Percentiles rank a stretch among this genome's conserved stretches.
Evolutionary conservation across 2,797 vertebrate species (phyloP).

Genomic region (Schizopygopsis pylzovi): DNA sequence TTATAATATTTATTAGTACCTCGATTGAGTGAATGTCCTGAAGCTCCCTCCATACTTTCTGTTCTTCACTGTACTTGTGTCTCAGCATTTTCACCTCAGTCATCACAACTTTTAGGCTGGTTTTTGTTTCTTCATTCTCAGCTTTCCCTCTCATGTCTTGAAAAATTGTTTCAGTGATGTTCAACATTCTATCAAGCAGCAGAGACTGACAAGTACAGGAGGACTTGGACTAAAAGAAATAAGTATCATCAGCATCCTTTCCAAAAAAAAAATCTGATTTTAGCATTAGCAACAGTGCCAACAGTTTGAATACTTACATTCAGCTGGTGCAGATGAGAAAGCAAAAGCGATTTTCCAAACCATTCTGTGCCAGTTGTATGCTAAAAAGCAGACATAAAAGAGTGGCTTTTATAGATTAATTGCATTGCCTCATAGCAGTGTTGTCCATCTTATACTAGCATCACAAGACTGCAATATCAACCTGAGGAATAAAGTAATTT

Average conservation of each 20-base stretch:
- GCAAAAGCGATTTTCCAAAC: neutral
- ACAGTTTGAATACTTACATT: neutral
- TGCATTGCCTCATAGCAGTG: neutral
- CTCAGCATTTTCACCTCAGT: slow-evolving; percentile 14
- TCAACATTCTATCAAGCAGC: slow-evolving; percentile 47
- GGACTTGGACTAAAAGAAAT: slow-evolving; percentile 5
- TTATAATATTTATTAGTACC: neutral
- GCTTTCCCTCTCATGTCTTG: slow-evolving; percentile 44
- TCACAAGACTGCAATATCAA: too few relatives aligned
- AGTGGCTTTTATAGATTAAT: neutral
- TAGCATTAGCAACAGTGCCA: neutral
- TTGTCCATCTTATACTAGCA: too few relatives aligned
- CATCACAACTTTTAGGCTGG: neutral
- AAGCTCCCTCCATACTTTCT: slow-evolving; percentile 3
- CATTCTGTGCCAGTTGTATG: slow-evolving; percentile 27
- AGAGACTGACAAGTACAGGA: slow-evolving; percentile 37
- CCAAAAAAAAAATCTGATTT: neutral
- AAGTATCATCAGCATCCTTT: neutral
- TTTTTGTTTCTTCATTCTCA: neutral
- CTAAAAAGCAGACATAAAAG: slow-evolving; percentile 23
- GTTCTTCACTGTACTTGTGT: slow-evolving; percentile 13
- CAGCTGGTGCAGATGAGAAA: neutral
- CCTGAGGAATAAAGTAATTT: neutral
- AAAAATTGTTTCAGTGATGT: neutral
- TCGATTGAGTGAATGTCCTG: neutral